Evolutionary conservation across 2,113 vertebrate species (phyloP).

Genomic region (Tapirus terrestris): DNA sequence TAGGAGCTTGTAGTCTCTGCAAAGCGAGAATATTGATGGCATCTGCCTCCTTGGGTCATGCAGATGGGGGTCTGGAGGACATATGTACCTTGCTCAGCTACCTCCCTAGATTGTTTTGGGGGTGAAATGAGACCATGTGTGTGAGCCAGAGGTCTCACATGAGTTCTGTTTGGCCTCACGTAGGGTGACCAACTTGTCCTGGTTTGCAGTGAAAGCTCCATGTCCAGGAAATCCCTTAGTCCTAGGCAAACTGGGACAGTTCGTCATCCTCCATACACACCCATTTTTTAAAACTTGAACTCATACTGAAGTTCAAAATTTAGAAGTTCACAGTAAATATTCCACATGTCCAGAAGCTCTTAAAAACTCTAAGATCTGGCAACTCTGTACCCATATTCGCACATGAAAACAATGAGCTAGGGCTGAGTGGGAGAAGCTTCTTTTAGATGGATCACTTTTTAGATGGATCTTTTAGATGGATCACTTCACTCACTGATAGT

Average conservation of each 20-base stretch:
- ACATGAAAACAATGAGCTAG: background rate
- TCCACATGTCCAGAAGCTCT: background rate
- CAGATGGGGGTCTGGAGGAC: background rate
- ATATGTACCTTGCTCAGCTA: background rate
- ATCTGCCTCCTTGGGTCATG: background rate
- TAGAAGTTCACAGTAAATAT: background rate
- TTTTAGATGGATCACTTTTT: background rate
- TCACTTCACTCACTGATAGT: background rate
- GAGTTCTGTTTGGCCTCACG: background rate
- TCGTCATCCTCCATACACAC: background rate
- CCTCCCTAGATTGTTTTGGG: background rate
- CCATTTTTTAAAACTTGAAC: background rate
- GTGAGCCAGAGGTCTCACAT: background rate
- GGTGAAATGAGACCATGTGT: background rate
- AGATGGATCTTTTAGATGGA: background rate
- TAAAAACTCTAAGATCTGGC: background rate
- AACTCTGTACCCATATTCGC: background rate
- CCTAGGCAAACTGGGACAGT: background rate
- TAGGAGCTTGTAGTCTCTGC: background rate
- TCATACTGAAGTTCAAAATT: background rate
- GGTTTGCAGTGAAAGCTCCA: background rate
- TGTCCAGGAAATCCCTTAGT: background rate
- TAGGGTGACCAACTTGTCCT: background rate
- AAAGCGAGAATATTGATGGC: background rate
- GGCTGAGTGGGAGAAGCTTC: background rate